A percentile compares a stretch with the other conserved stretches of the same genome.
Conservation (phyloP, 35 echinoderm and acorn worm genomes). For the Eucidaris tribuloides region DNA sequence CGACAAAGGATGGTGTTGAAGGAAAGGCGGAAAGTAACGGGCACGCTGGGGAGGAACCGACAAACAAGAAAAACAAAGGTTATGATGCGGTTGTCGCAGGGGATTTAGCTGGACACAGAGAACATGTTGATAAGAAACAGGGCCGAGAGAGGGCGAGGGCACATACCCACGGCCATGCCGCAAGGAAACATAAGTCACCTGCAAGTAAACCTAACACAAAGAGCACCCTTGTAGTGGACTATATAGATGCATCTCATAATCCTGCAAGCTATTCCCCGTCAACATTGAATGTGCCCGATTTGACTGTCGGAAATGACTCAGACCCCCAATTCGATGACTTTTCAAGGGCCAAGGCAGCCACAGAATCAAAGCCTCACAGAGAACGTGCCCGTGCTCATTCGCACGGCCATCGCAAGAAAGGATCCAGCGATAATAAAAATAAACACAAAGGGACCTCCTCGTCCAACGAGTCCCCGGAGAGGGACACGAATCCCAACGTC, state of each 20-base stretch:
- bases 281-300: slow-evolving; percentile 46
- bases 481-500: neutral
- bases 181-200: slow-evolving; percentile 66
- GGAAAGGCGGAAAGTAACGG: slow-evolving; percentile 13
- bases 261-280: slow-evolving; percentile 16
- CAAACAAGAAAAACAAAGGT: slow-evolving; percentile 8
- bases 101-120: slow-evolving; percentile 25
- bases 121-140: slow-evolving; percentile 41
- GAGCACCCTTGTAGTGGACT: slow-evolving; percentile 78
- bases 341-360: slow-evolving; percentile 46
- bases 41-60: neutral
- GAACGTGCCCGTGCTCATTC: slow-evolving; percentile 86
- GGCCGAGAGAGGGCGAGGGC: slow-evolving; percentile 66
- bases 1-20: slow-evolving; percentile 62
- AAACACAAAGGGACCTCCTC: slow-evolving; percentile 29
- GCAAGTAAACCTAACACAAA: slow-evolving; percentile 73
- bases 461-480: neutral
- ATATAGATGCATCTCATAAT: slow-evolving; percentile 69
- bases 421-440: slow-evolving; percentile 42
- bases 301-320: slow-evolving; percentile 57
- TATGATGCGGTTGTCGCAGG: slow-evolving; percentile 3
- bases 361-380: slow-evolving; percentile 65
- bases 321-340: slow-evolving; percentile 40
- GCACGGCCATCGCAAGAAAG: slow-evolving; percentile 84
- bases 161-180: slow-evolving; percentile 78